Evolutionary conservation across 2,888 invertebrate genomes (phyloP).

Genomic region (Diarsia dahlii): DNA sequence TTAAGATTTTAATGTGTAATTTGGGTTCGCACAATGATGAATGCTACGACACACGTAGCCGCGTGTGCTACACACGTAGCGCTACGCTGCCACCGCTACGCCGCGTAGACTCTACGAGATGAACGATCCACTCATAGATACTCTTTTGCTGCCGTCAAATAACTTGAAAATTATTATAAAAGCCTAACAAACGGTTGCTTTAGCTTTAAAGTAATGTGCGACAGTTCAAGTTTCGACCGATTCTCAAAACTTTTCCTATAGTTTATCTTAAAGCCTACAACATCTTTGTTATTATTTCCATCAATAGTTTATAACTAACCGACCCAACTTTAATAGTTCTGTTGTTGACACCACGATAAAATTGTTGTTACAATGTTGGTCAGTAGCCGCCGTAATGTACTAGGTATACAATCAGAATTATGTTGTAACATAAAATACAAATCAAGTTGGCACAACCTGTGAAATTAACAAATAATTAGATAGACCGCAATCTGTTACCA

Average conservation of each 20-base stretch:
- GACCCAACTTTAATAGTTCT: constrained; percentile 37
- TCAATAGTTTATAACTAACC: constrained; percentile 55
- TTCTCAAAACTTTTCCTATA: constrained; percentile 31
- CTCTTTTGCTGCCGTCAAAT: neutral
- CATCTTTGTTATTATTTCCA: constrained; percentile 50
- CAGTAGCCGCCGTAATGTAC: constrained; percentile 19
- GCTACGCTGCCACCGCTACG: constrained; percentile 39
- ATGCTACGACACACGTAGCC: constrained; percentile 42
- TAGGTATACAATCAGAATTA: constrained; percentile 35
- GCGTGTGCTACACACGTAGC: constrained; percentile 53
- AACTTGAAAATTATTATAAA: neutral
- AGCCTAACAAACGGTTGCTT: neutral
- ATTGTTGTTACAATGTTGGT: constrained; percentile 36
- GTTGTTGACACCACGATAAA: constrained; percentile 46
- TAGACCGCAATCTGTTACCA: constrained; percentile 68
- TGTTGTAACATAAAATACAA: constrained; percentile 63
- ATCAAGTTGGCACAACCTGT: constrained; percentile 65
- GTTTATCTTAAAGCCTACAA: constrained; percentile 32
- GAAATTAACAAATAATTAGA: constrained; percentile 73
- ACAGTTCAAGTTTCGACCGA: constrained; percentile 29
- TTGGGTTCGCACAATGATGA: constrained; percentile 21
- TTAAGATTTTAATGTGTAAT: constrained; percentile 43
- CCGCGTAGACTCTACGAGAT: constrained; percentile 39
- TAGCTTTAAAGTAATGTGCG: neutral
- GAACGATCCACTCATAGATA: neutral